A percentile compares a stretch with the other conserved stretches of the same genome.
Conservation (phyloP, 2,888 invertebrate genomes). For the Arge pagana region DNA sequence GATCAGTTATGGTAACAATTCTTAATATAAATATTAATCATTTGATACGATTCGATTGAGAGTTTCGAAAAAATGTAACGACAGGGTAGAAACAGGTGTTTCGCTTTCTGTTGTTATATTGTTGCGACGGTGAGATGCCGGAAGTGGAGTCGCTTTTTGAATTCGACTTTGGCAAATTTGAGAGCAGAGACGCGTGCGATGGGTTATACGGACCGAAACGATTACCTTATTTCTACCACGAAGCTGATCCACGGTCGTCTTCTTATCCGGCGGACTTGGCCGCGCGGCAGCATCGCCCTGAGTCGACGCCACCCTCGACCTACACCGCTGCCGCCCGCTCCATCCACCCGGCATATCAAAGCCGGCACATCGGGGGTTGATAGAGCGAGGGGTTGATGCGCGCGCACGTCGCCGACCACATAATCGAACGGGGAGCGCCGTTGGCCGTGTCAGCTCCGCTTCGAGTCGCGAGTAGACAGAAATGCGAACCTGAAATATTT, state of each 20-base stretch:
- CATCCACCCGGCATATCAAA: constrained; percentile 14
- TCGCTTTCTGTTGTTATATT: too few species aligned
- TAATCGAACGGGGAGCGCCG: constrained; percentile 59
- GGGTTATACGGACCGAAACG: too few species aligned
- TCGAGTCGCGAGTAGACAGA: constrained; percentile 19
- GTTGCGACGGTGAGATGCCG: too few species aligned
- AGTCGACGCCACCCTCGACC: constrained; percentile 17
- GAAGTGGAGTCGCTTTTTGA: too few species aligned
- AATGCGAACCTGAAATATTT: constrained; percentile 18
- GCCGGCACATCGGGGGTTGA: constrained; percentile 32
- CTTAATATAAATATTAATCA: too few species aligned
- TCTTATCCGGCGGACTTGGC: constrained; percentile 19
- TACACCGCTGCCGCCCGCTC: constrained; percentile 1
- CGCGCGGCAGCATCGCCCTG: constrained; percentile 27
- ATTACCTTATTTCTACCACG: constrained; percentile 4
- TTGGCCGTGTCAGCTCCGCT: constrained; percentile 50
- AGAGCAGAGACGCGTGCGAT: too few species aligned
- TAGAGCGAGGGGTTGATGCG: constrained; percentile 39
- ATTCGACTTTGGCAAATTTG: too few species aligned
- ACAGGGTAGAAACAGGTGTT: too few species aligned
- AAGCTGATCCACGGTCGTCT: constrained; percentile 5
- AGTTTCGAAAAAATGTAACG: too few species aligned
- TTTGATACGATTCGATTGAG: too few species aligned
- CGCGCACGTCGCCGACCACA: constrained; percentile 48
- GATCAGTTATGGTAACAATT: too few species aligned